phyloP scores from a whole-genome alignment of 2,113 vertebrate species.

The Gobio gobio region DNA sequence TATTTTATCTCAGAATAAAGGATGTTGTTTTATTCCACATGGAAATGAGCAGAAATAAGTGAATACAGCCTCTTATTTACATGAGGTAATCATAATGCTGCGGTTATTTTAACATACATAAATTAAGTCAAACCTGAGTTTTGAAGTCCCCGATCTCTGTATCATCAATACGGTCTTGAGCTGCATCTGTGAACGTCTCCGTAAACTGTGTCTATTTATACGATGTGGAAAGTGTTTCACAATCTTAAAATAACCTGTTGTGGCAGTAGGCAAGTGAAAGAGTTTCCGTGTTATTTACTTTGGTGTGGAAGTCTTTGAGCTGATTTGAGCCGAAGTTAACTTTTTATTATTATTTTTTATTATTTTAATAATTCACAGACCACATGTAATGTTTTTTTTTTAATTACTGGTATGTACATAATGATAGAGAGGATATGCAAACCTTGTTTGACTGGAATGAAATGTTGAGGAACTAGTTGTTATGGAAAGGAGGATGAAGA shows the following conservation, averaged over 20 bases:
- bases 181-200: background rate
- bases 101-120: no score
- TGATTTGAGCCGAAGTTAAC: background rate
- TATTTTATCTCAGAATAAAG: no score
- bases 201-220: background rate
- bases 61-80: no score
- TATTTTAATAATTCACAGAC: no score
- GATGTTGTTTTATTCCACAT: no score
- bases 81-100: no score
- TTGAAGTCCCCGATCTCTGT: background rate
- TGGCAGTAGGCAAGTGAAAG: background rate
- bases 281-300: background rate
- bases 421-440: background rate
- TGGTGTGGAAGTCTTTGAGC: background rate
- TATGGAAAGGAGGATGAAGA: no score
- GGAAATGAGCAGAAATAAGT: no score
- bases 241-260: background rate
- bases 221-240: background rate
- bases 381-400: no score
- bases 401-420: background rate
- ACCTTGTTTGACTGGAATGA: background rate
- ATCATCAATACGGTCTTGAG: background rate
- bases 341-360: background rate
- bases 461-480: background rate
- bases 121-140: background rate